phyloP scores from a whole-genome alignment of 2,888 invertebrate species.

The Tanytarsus gracilentus region DNA sequence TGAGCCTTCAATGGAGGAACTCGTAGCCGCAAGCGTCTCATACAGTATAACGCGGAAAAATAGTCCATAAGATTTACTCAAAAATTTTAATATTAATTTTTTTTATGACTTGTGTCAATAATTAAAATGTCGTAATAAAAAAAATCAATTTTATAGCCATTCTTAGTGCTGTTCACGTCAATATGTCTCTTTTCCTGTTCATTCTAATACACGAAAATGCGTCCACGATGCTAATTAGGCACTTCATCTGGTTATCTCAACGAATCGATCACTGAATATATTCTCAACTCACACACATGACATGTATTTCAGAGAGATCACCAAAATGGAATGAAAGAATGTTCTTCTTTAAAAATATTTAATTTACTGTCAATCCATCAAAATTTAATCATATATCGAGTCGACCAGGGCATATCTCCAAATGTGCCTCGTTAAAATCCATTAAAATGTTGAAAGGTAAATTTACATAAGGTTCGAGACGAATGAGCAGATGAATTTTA shows the following conservation, averaged over 20 bases:
- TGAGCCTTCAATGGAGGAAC: too few species aligned
- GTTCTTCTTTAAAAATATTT: slow-evolving; percentile 18
- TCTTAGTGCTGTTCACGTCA: not conserved
- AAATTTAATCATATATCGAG: slow-evolving; percentile 21
- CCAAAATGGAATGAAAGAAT: not conserved
- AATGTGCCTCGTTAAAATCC: slow-evolving; percentile 21
- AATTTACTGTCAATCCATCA: slow-evolving; percentile 29
- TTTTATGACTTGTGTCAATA: not conserved
- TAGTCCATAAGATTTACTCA: not conserved
- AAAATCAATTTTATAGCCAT: not conserved
- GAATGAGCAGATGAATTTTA: slow-evolving; percentile 25
- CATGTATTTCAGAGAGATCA: slow-evolving; percentile 8
- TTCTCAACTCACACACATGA: slow-evolving; percentile 6
- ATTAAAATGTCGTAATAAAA: not conserved
- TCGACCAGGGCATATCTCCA: slow-evolving; percentile 12
- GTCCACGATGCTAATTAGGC: slow-evolving; percentile 16
- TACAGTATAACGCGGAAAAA: not conserved
- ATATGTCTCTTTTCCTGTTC: not conserved
- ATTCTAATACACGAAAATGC: not conserved
- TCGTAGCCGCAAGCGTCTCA: not conserved
- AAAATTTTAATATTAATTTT: not conserved
- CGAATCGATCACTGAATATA: slow-evolving; percentile 12
- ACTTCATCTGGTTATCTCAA: slow-evolving; percentile 1
- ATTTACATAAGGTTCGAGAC: slow-evolving; percentile 24
- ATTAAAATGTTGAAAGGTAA: slow-evolving; percentile 15